Base-by-base conservation (phyloP, 2,888 invertebrate species). In the Trichacis sp. region DNA sequence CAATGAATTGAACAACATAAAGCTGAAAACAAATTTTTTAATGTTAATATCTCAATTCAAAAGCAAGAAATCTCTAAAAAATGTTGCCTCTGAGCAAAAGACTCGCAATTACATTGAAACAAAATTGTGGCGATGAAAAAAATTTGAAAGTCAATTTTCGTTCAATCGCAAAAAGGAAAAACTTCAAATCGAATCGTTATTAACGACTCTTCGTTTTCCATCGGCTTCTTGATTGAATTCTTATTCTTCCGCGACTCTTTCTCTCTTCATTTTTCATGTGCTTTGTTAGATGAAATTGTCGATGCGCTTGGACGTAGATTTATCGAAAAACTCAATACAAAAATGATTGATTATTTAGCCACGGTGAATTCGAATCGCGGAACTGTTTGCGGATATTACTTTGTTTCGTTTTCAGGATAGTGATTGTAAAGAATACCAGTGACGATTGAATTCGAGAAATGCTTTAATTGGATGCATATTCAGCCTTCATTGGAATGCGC, bases 401-500 rank as follows among this genome's bases (percentile, higher is more conserved):
- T n/a, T 49, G 15, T 43, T 38, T 45, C 3, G n/a, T 3, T 33
- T 33, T 33, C 33, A 9, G 33, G 24, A 24, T 3, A 6, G 2
- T 33, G n/a, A 33, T 33, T 40, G 40, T 9, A 14, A 15, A 9
- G 14, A 14, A 40, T 15, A 14, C 5, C 2, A 15, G 40, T 11
- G 5, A 18, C 20, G n/a, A 42, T 30, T 24, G 43, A 52, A 43
- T 40, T 52, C 19, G 14, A 43, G 24, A 30, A 19, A 38, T n/a
- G 29, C 18, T 47, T 52, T 43, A 42, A 58, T 54, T 51, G 50
- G 51, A 45, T 33, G 60, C 52, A 46, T 49, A 54, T 59, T 49
- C 52, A 66, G 50, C 55, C 64, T 60, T 52, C 57, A 45, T 47
- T 49, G 57, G 64, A 65, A 64, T 64, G 48, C 30, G 50, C 53